Base-by-base conservation (phyloP, 1,140 invertebrate species). In the Aethina tumida region DNA sequence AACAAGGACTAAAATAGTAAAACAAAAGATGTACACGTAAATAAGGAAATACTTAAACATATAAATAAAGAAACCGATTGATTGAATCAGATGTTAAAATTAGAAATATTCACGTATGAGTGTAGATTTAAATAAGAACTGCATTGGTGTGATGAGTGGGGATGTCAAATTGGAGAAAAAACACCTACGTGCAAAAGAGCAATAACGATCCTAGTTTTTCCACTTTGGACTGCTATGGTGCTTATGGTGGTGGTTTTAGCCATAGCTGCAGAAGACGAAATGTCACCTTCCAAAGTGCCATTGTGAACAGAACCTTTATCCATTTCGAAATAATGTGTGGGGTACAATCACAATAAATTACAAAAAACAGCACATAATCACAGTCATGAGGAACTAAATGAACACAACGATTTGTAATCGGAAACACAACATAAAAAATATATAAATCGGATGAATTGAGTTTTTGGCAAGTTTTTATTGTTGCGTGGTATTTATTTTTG, bases 151-250 rank as follows among this genome's bases (percentile, higher is more conserved):
- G n/a, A n/a, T n/a, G n/a, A n/a, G n/a, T n/a, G n/a, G n/a, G n/a
- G n/a, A n/a, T n/a, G n/a, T n/a, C n/a, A n/a, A n/a, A n/a, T n/a
- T n/a, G n/a, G 17, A 29, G 9, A 35, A 19, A 7, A 5, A 5
- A 17, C 12, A 70, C 81, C 74, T 78, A 92, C 89, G 77, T 87
- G 81, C 39, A 94, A 69, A 38, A 94, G 70, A 41, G 87, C 90
- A 53, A 94, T 83, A 53, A 94, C 84, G 52, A 94, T 77, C 58
- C 83, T 75, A 6, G 88, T 84, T 46, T 74, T 73, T 46, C 86
- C 87, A 58, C 86, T 88, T 59, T 89, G 84, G 19, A 94, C 79
- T 9, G 87, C 89, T 49, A 94, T 90, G 10, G 89, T 93, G 59
- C 85, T 89, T 50, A 94, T 83, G 43, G 88, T 91, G 16, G 88